Evolutionary conservation across 2,797 vertebrate genomes (phyloP).

Genomic region (Tiaroga cobitis): DNA sequence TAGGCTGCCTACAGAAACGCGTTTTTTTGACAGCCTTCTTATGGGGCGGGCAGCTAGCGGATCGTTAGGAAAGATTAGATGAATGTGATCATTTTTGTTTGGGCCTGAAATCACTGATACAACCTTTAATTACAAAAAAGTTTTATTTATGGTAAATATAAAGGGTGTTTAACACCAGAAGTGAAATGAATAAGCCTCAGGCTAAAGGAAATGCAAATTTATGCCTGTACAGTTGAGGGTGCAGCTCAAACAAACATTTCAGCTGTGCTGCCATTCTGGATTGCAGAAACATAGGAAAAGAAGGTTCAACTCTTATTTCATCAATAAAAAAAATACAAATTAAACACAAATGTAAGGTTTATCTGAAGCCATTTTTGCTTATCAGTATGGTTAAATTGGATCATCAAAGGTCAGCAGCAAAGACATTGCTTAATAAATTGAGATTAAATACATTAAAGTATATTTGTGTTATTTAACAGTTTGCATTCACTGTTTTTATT

Average conservation of each 20-base stretch:
- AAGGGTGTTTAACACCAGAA: not conserved
- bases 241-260: not conserved
- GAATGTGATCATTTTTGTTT: no score
- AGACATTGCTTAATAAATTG: not conserved
- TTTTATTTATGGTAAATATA: not conserved
- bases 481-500: not conserved
- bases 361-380: not conserved
- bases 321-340: no score
- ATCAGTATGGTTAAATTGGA: not conserved
- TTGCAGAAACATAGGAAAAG: not conserved
- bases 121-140: not conserved
- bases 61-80: no score
- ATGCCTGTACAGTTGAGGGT: not conserved
- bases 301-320: not conserved
- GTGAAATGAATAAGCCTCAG: not conserved
- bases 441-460: not conserved
- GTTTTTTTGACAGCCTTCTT: no score
- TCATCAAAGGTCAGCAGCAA: not conserved
- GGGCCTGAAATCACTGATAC: no score
- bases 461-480: not conserved
- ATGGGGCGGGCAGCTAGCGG: no score
- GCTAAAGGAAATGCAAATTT: not conserved
- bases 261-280: not conserved
- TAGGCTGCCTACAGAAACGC: no score
- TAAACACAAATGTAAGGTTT: no score